Percentiles rank a stretch among this genome's conserved stretches.
These are phyloP conservation scores for Lochmaea capreae DNA, from an alignment of 2,888 invertebrate genomes.

Conservation along the genomic window DNA sequence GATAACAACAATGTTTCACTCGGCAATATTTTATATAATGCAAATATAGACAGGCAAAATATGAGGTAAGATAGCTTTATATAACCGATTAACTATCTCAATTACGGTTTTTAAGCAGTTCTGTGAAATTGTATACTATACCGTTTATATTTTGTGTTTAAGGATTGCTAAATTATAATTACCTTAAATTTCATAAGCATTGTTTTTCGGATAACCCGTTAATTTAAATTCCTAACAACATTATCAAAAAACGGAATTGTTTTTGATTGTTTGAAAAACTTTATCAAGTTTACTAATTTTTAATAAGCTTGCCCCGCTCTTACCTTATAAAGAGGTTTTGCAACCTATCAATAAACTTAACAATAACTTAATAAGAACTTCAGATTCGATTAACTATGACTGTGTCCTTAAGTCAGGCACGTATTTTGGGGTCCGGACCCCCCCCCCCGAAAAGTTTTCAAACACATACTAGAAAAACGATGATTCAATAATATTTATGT, in stretches of 20 bases:
- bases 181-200: neutral
- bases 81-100: conserved; percentile 33
- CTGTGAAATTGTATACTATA: conserved; percentile 19
- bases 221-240: neutral
- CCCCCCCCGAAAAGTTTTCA: too few relatives aligned
- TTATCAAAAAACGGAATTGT: neutral
- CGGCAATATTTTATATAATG: conserved; percentile 33
- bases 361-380: too few relatives aligned
- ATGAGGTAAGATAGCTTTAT: conserved; percentile 28
- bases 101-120: conserved; percentile 28
- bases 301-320: too few relatives aligned
- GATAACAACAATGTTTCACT: conserved; percentile 29
- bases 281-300: too few relatives aligned
- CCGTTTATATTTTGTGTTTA: neutral
- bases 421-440: too few relatives aligned
- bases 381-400: too few relatives aligned
- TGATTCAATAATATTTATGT: too few relatives aligned
- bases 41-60: conserved; percentile 26
- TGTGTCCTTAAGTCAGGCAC: too few relatives aligned
- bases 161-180: conserved; percentile 10
- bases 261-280: neutral
- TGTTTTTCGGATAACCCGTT: neutral
- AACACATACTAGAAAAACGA: too few relatives aligned
- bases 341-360: too few relatives aligned
- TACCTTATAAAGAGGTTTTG: too few relatives aligned